Evolutionary conservation across 2,797 vertebrate genomes (phyloP), one percentile per base, ranked within the genome.

Genomic region (Pseudochirops corinnae): DNA sequence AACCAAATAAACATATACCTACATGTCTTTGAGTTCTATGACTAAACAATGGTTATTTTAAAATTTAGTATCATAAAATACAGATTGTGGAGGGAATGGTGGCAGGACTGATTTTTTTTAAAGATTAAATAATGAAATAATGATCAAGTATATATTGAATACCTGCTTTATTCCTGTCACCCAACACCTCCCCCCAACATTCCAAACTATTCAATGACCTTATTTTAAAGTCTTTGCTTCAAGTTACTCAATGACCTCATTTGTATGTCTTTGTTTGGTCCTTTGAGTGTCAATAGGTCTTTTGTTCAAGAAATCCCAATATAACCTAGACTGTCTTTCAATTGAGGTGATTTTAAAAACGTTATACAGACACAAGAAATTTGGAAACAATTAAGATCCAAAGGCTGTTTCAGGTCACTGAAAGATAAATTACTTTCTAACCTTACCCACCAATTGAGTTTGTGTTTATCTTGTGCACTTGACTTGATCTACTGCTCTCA

Each of bases 81-180:
- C 11, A 28, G 1, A 93, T 29, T 93, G 93, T 82, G 90, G 31
- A 29, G 5, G n/a, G n/a, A 96, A 39, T 90, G 95, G 74, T 91
- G 14, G 16, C 24, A 87, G 46, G 31, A 91, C 62, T 55, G 93
- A 90, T 93, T 87, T 58, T 56, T 96, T 91, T 39, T 57, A 46
- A 46, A 87, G 39, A 16, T 90, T 10, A 39, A 94, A 29, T 62
- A 87, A 94, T 90, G 12, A 39, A 94, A 29, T 62, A 87, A 94
- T 94, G 60, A 93, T 56, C 52, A 95, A 96, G 11, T 90, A 62
- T 94, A 74, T 93, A 93, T 31, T 96, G 53, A 95, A 14, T 14
- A 92, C 53, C 95, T 94, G 93, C 3, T 92, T 92, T 52, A 93
- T 67, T 50, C 10, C 94, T 33, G 74, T 93, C 52, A 93, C 33